These are phyloP conservation scores for Anas capensis DNA, from an alignment of 2,797 vertebrate species.

Conservation along the genomic window DNA sequence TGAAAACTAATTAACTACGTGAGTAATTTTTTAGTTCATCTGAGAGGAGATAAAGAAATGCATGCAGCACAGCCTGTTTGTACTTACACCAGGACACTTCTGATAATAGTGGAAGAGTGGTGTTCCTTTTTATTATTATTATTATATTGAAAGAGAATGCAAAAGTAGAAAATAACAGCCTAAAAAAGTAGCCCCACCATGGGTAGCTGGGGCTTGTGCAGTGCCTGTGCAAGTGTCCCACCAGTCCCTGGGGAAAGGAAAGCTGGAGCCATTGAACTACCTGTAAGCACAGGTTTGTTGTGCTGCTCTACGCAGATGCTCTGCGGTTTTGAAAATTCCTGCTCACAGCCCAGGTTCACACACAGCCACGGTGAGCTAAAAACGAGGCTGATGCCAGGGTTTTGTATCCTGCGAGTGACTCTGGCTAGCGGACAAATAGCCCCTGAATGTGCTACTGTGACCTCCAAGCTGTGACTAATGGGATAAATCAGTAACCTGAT, in stretches of 20 bases:
- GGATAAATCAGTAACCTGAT: neutral
- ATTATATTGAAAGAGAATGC: no score
- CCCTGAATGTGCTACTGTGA: neutral
- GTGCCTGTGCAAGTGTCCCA: neutral
- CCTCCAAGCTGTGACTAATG: neutral
- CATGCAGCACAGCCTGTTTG: neutral
- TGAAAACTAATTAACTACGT: neutral
- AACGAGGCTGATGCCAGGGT: neutral
- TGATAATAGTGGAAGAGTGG: neutral
- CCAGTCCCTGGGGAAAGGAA: neutral
- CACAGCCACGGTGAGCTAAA: neutral
- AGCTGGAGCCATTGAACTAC: no score
- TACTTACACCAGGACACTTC: neutral
- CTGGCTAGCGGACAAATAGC: neutral
- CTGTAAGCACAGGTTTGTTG: neutral
- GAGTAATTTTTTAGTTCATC: neutral
- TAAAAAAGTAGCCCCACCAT: neutral
- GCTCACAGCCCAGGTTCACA: rapidly evolving
- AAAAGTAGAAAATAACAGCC: neutral
- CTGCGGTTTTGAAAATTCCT: neutral
- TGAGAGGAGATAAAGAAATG: neutral
- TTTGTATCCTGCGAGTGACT: neutral
- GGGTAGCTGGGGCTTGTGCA: neutral
- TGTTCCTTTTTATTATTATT: neutral
- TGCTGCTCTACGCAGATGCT: neutral